phyloP scores from a whole-genome alignment of 2,888 invertebrate species.

The Leucophenga montana region DNA sequence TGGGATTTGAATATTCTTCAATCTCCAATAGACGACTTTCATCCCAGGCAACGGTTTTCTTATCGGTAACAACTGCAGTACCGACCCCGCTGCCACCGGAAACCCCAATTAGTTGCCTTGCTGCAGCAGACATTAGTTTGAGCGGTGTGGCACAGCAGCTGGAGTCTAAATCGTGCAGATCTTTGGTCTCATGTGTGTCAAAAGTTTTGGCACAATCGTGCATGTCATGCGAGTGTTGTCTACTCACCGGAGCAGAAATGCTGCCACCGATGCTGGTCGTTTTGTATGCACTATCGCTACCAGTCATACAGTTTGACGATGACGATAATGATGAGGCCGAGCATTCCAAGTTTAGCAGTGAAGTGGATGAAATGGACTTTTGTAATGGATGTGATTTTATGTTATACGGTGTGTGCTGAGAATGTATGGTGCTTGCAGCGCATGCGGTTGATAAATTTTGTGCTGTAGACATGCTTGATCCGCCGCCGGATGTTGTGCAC shows the following conservation, averaged over 20 bases:
- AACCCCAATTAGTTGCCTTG: constrained; percentile 50
- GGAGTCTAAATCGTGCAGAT: constrained; percentile 48
- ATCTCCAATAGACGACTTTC: constrained; percentile 55
- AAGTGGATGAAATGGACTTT: constrained; percentile 71
- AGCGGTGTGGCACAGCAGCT: constrained; percentile 60
- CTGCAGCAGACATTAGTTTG: constrained; percentile 57
- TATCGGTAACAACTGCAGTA: constrained; percentile 42
- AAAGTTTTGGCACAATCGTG: constrained; percentile 25
- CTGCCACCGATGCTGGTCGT: constrained; percentile 29
- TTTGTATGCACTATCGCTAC: constrained; percentile 45
- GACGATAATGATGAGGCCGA: constrained; percentile 36
- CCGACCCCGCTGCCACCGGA: constrained; percentile 16
- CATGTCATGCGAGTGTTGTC: constrained; percentile 63
- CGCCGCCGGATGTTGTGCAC: constrained; percentile 25
- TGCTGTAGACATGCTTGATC: constrained; percentile 33
- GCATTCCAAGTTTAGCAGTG: constrained; percentile 57
- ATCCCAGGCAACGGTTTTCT: constrained; percentile 65
- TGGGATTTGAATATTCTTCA: constrained; percentile 57
- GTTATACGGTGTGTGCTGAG: constrained; percentile 48
- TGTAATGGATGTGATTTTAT: constrained; percentile 60
- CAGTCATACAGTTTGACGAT: constrained; percentile 42
- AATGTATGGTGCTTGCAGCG: constrained; percentile 41
- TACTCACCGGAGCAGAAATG: constrained; percentile 68
- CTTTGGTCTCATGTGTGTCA: constrained; percentile 31
- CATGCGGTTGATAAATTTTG: constrained; percentile 34